phyloP scores from a whole-genome alignment of 2,797 vertebrate genomes.

The Columba guinea region DNA sequence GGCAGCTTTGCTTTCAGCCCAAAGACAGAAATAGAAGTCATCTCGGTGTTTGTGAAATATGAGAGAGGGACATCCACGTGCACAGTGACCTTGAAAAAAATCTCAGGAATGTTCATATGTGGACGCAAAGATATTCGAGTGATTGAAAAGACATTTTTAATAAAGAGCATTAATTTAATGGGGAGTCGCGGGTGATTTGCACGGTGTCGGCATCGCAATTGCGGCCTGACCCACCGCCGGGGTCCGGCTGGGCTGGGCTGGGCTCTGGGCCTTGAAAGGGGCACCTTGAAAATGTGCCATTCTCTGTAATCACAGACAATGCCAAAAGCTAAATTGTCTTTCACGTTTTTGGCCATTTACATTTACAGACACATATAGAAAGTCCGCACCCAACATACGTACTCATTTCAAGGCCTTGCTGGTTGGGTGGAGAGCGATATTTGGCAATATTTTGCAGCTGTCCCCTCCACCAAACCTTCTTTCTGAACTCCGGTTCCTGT shows the following conservation, averaged over 20 bases:
- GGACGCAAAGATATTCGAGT: rapidly evolving
- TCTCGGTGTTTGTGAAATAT: neutral
- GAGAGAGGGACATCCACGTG: neutral
- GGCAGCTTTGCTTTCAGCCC: neutral
- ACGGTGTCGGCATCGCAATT: neutral
- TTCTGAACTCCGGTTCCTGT: neutral
- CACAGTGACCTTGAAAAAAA: conserved; percentile 29
- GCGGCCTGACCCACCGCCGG: neutral
- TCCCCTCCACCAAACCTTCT: neutral
- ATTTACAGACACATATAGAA: neutral
- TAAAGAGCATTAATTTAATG: neutral
- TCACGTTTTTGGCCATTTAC: neutral
- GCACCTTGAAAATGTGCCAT: neutral
- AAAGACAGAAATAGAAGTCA: neutral
- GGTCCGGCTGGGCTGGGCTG: neutral
- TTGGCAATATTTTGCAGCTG: neutral
- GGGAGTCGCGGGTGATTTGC: neutral
- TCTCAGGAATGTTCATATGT: neutral
- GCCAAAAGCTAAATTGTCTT: neutral
- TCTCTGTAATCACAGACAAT: neutral
- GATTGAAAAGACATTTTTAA: neutral
- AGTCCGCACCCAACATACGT: neutral
- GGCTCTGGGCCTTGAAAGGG: neutral
- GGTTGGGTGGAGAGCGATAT: neutral
- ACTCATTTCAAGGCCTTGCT: neutral